Base-by-base conservation (phyloP, 2,113 vertebrate species). In the Silurus asotus region DNA sequence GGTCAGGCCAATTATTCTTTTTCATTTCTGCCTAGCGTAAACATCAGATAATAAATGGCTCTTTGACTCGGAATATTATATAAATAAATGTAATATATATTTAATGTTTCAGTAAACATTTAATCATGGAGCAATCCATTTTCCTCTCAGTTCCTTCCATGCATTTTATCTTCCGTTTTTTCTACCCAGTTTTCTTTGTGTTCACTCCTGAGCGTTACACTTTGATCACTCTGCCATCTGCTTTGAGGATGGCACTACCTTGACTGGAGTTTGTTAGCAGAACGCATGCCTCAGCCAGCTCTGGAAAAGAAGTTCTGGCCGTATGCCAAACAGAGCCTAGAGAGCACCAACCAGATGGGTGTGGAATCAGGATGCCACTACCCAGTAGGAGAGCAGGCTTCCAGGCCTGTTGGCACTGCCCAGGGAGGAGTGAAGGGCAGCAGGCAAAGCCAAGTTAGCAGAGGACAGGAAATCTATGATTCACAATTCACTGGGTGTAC, bases 341-440 rank as follows among this genome's bases (percentile, higher is more conserved):
- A 83, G 84, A 88, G 87, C 70, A 81, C 62, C 84, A 84, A 84
- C 84, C 88, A 88, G 89, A 86, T 82, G 65, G 86, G 84, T 86
- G 86, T 83, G 82, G 82, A 88, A 84, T 88, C 65, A 87, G 86
- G 86, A 86, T 88, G 53, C 48, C 61, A 81, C 67, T 72, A 81
- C 62, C 67, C 87, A 78, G 86, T 23, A 28, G 86, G 78, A n/a
- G 67, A 75, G 64, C 64, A 76, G 69, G 84, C 77, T 77, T 77
- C 45, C 59, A 81, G 28, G 81, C 81, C 28, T 19, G 56, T 67
- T 86, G 72, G 62, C 84, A 59, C 28, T 67, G 78, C 69, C 75
- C 64, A 51, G 84, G 67, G 65, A 81, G 86, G 6, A 83, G 45
- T 77, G 62, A 80, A 88, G 87, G 84, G 76, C 81, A 84, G 69